A percentile compares a stretch with the other conserved stretches of the same genome.
Conservation (phyloP, 2,888 invertebrate genomes). For the Pandemis corylana region DNA sequence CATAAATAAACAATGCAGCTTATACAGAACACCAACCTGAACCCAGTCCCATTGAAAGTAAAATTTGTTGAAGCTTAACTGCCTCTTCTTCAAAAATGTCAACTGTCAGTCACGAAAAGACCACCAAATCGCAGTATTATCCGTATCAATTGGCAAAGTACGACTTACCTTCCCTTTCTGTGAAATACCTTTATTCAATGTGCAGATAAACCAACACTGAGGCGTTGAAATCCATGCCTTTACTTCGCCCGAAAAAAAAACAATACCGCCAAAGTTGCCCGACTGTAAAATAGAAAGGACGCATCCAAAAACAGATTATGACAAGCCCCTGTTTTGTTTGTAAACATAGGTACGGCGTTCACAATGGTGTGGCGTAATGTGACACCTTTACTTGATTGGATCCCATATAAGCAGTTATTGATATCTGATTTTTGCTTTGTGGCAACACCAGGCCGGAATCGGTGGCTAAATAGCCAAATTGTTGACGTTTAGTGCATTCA, state of each 20-base stretch:
- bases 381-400: slow-evolving; percentile 80
- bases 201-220: slow-evolving; percentile 76
- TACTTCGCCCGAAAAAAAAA: slow-evolving; percentile 61
- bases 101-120: slow-evolving; percentile 69
- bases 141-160: slow-evolving; percentile 63
- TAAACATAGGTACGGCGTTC: slow-evolving; percentile 71
- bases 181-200: slow-evolving; percentile 71
- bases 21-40: slow-evolving; percentile 47
- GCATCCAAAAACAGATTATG: slow-evolving; percentile 82
- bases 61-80: slow-evolving; percentile 60
- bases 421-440: slow-evolving; percentile 72
- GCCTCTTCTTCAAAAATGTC: slow-evolving; percentile 65
- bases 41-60: slow-evolving; percentile 64
- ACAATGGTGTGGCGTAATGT: slow-evolving; percentile 77
- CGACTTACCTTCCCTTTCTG: slow-evolving; percentile 73
- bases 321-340: slow-evolving; percentile 84
- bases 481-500: slow-evolving; percentile 73
- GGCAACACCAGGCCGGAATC: slow-evolving; percentile 62
- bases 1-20: slow-evolving; percentile 50
- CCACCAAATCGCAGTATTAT: slow-evolving; percentile 73
- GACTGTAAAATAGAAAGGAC: slow-evolving; percentile 78
- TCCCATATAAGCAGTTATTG: slow-evolving; percentile 73
- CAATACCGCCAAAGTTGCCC: slow-evolving; percentile 70
- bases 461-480: slow-evolving; percentile 77
- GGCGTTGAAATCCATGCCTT: slow-evolving; percentile 83